Evolutionary conservation across 64 coral and sea anemone genomes (phyloP), one percentile per base, ranked within the genome.

Genomic region (Exaiptasia diaphana): DNA sequence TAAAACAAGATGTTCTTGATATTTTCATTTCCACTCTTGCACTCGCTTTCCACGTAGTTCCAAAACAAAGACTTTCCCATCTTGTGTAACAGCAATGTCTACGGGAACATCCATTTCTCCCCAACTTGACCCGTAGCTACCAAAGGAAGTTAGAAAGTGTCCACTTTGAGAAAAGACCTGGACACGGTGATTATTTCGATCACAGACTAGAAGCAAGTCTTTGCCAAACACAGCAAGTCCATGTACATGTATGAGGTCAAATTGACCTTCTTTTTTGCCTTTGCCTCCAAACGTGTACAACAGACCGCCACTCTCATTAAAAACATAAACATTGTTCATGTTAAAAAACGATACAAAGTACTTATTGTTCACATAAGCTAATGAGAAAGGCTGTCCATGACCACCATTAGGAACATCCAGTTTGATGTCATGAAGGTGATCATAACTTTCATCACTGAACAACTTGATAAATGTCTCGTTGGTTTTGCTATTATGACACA

Each of bases 141-240:
- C 33, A 35, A 82, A 6, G 12, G 48, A 49, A 9, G 49, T 38
- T 46, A 85, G 41, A 24, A 74, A 31, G n/a, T 23, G 42, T 50
- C 82, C 82, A 24, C 74, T 69, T 32, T 36, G 54, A 13, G 69
- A 74, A 14, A 58, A 74, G 22, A 85, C 38, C 35, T 85, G 68
- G 18, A 85, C 27, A 32, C 82, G 82, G 18, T 57, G 18, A n/a
- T 12, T 59, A 1, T 85, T 40, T n/a, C 14, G 60, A 38, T 85
- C 82, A 21, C 82, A 85, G 45, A 85, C 82, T 3, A 85, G 53
- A 18, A 85, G 26, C 39, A 61, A 61, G 39, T 74, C 60, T 10
- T 35, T 46, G 15, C 68, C 59, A 39, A 61, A 69, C 4, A 85
- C 23, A 2, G 6, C 82, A 10, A 85, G 54, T 0, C 82, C 82